Conservation (phyloP, 2,797 vertebrate genomes). For the Neopelma chrysocephalum region DNA sequence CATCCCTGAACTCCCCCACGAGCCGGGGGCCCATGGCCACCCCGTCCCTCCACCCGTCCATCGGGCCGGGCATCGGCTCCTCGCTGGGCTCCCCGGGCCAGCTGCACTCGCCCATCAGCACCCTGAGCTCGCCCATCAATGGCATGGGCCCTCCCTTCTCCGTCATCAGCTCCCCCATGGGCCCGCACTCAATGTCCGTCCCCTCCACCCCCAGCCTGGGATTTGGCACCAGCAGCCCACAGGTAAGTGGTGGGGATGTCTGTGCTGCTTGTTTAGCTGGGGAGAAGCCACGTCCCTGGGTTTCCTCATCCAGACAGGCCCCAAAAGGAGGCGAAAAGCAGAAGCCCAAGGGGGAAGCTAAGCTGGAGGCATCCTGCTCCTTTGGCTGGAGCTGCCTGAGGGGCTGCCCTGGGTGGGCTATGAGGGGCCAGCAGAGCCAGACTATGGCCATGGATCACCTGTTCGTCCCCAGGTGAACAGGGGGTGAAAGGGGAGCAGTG, state of each 20-base stretch:
- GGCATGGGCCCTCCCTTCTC: conserved; percentile 88
- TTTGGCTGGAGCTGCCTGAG: not conserved
- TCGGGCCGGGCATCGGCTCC: conserved; percentile 84
- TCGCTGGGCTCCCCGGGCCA: conserved; percentile 86
- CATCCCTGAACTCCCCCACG: conserved; percentile 86
- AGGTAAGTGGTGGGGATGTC: conserved; percentile 75
- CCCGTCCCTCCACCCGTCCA: conserved; percentile 84
- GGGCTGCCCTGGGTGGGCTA: not conserved
- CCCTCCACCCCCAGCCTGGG: conserved; percentile 88
- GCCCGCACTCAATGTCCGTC: conserved; percentile 91
- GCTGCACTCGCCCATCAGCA: conserved; percentile 93
- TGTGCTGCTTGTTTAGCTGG: accelerated
- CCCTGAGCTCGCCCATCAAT: conserved; percentile 86
- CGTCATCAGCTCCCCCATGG: conserved; percentile 96
- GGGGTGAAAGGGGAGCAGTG: not conserved
- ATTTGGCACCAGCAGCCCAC: conserved; percentile 90
- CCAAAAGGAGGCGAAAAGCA: not conserved
- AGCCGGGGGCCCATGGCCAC: conserved; percentile 87
- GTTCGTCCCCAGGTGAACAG: not conserved
- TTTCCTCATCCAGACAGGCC: accelerated
- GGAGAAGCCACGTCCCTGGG: accelerated
- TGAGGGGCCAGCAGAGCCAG: accelerated
- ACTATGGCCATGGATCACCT: accelerated
- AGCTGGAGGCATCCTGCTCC: not conserved
- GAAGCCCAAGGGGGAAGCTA: not conserved